phyloP scores from a whole-genome alignment of 1,140 invertebrate genomes.

The Bombus superbus region DNA sequence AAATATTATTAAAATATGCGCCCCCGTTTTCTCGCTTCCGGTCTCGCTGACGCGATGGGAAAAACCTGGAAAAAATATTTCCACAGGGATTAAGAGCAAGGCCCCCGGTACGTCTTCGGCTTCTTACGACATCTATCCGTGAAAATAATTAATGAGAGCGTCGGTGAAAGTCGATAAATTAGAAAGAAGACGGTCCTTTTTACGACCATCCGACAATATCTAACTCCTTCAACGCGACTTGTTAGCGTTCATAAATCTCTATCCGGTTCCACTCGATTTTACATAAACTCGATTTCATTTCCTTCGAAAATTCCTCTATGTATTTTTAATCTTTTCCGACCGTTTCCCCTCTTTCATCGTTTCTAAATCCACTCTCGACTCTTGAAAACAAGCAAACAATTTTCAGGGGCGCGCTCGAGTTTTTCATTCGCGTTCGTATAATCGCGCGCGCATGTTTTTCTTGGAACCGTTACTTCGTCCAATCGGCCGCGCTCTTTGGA shows the following conservation, averaged over 20 bases:
- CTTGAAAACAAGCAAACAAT: background rate
- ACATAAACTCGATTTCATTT: background rate
- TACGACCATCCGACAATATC: conserved; percentile 5
- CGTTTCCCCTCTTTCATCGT: background rate
- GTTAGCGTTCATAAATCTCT: conserved; percentile 43
- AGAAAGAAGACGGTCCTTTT: conserved; percentile 37
- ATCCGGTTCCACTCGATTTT: background rate
- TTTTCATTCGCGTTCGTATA: background rate
- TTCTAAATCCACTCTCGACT: background rate
- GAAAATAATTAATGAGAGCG: conserved; percentile 52
- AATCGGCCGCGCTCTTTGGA: background rate
- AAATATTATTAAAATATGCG: conserved; percentile 29
- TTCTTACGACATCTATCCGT: conserved; percentile 26
- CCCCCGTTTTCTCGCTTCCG: background rate
- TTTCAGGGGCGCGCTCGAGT: too few relatives aligned
- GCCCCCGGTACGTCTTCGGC: background rate
- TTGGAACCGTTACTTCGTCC: background rate
- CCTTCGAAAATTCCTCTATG: too few relatives aligned
- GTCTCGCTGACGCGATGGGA: background rate
- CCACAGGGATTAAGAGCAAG: conserved; percentile 4
- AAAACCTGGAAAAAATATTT: conserved; percentile 25
- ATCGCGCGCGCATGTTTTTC: conserved; percentile 11
- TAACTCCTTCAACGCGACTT: background rate
- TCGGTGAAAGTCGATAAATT: conserved; percentile 50
- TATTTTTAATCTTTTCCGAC: too few relatives aligned